These are phyloP conservation scores for Acanthopagrus latus DNA, from an alignment of 2,797 vertebrate genomes.

Conservation along the genomic window DNA sequence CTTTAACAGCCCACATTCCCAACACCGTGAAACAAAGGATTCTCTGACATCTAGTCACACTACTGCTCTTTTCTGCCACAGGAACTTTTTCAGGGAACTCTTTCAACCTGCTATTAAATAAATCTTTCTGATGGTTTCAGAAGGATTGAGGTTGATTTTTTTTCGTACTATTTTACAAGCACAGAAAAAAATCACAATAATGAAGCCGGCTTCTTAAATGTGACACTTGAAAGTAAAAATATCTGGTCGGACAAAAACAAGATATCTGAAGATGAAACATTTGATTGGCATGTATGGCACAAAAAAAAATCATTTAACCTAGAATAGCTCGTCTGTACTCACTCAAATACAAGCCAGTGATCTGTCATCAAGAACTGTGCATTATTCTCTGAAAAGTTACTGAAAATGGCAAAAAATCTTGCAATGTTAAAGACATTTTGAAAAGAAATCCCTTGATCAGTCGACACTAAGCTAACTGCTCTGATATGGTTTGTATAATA, in stretches of 20 bases:
- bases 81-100: background rate
- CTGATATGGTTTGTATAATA: background rate
- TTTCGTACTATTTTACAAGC: background rate
- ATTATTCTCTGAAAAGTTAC: too few species aligned
- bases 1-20: background rate
- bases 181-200: background rate
- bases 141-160: background rate
- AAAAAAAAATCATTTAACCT: background rate
- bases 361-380: too few species aligned
- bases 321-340: too few species aligned
- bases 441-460: too few species aligned
- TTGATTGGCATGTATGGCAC: background rate
- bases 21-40: constrained; percentile 2
- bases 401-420: too few species aligned
- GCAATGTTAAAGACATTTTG: too few species aligned
- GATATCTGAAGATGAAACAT: background rate
- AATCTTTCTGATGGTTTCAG: background rate
- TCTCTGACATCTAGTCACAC: constrained; percentile 1
- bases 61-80: constrained; percentile 42
- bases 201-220: background rate
- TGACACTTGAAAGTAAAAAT: background rate
- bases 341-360: too few species aligned
- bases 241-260: background rate
- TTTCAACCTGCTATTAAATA: background rate
- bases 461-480: background rate